These are phyloP conservation scores for Melieria crassipennis DNA, from an alignment of 2,888 invertebrate species.

Conservation along the genomic window DNA sequence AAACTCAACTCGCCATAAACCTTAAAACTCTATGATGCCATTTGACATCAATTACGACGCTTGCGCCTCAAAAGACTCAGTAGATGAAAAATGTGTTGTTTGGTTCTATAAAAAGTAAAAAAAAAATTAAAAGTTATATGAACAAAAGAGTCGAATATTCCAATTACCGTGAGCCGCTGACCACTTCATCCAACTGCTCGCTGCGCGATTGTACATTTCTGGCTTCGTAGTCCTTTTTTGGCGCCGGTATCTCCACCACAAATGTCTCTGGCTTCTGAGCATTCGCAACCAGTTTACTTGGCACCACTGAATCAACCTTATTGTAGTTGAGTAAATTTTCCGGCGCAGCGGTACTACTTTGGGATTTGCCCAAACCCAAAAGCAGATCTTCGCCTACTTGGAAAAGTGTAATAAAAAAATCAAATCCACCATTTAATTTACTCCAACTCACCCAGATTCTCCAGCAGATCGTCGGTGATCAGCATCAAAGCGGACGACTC, in stretches of 20 bases:
- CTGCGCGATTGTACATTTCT: conserved; percentile 33
- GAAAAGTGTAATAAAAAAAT: not conserved
- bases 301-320: not conserved
- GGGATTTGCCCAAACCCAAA: conserved; percentile 36
- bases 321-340: conserved; percentile 12
- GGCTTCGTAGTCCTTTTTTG: conserved; percentile 31
- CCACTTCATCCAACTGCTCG: conserved; percentile 20
- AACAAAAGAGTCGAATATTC: not conserved
- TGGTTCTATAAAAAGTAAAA: conserved; percentile 33
- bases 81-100: conserved; percentile 40
- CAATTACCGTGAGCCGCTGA: conserved; percentile 18
- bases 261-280: conserved; percentile 25
- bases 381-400: conserved; percentile 44
- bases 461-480: conserved; percentile 44
- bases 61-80: conserved; percentile 39
- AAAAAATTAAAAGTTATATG: not conserved
- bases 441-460: conserved; percentile 44
- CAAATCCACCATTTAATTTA: not conserved
- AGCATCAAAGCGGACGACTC: conserved; percentile 41
- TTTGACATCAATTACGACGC: conserved; percentile 31
- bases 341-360: conserved; percentile 20
- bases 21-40: not conserved
- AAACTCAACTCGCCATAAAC: too few species aligned
- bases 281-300: not conserved
- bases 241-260: conserved; percentile 38